Conservation (phyloP, 2,888 invertebrate genomes). For the Platynereis dumerilii region DNA sequence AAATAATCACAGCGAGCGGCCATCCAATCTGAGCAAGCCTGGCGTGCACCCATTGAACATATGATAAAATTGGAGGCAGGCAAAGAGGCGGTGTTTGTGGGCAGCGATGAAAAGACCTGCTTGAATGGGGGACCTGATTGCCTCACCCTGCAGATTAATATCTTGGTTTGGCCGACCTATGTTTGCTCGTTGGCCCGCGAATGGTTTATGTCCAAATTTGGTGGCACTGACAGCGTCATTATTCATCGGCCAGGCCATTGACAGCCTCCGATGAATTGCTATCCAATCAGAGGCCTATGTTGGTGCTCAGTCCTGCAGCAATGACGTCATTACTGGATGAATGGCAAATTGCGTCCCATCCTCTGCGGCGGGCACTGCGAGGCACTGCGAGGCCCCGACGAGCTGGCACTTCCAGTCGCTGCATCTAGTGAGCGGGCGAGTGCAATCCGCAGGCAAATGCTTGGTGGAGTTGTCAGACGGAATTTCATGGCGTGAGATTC, state of each 20-base stretch:
- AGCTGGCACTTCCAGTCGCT: too few relatives aligned
- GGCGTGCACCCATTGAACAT: slow-evolving; percentile 4
- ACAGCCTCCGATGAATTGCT: slow-evolving; percentile 4
- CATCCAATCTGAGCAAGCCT: not conserved
- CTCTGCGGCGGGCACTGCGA: not conserved
- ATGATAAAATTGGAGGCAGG: slow-evolving; percentile 3
- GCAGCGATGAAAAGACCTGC: too few relatives aligned
- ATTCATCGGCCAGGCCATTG: slow-evolving; percentile 18
- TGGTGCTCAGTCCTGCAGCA: too few relatives aligned
- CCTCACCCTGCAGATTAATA: slow-evolving; percentile 4
- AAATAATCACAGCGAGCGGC: slow-evolving; percentile 4
- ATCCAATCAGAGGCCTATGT: too few relatives aligned
- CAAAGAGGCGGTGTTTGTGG: too few relatives aligned
- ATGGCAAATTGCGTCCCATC: not conserved
- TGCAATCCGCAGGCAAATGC: too few relatives aligned
- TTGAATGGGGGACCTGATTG: not conserved
- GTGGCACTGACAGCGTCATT: slow-evolving; percentile 21
- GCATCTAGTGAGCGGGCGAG: too few relatives aligned
- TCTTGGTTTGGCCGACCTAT: not conserved
- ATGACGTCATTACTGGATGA: not conserved
- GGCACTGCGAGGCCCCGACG: too few relatives aligned
- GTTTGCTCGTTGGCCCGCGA: slow-evolving; percentile 1
- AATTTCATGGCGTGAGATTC: too few relatives aligned
- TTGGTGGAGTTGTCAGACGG: too few relatives aligned
- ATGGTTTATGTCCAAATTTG: slow-evolving; percentile 9